These are phyloP conservation scores for Ethmia dodecea DNA, from an alignment of 2,888 invertebrate genomes.

Conservation along the genomic window DNA sequence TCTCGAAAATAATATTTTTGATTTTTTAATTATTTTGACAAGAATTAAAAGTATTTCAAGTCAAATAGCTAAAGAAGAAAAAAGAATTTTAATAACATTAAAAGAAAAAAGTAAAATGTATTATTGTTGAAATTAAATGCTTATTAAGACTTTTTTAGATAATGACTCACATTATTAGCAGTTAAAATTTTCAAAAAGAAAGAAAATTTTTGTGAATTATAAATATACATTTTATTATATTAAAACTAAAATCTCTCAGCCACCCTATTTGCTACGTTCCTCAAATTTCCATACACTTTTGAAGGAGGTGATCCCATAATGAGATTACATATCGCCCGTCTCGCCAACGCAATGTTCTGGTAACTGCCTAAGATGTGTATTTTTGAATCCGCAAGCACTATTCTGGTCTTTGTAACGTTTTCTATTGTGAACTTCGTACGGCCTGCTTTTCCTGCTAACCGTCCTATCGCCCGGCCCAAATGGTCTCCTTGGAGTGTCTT, in stretches of 20 bases:
- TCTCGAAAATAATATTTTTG: too few relatives aligned
- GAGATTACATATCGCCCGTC: slow-evolving; percentile 96
- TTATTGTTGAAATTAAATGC: too few relatives aligned
- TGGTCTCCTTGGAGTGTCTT: slow-evolving; percentile 97
- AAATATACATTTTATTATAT: slow-evolving; percentile 37
- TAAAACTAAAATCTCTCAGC: slow-evolving; percentile 84
- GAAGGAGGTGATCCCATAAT: slow-evolving; percentile 98
- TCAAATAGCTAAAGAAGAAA: too few relatives aligned
- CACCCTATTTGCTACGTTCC: slow-evolving; percentile 89
- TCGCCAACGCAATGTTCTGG: slow-evolving; percentile 96
- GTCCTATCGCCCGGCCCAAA: slow-evolving; percentile 95
- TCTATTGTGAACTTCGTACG: slow-evolving; percentile 99
- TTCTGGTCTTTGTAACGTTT: slow-evolving; percentile 98
- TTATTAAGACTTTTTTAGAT: too few relatives aligned
- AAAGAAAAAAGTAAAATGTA: too few relatives aligned
- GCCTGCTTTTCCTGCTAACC: slow-evolving; percentile 98
- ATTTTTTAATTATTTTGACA: too few relatives aligned
- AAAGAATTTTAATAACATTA: too few relatives aligned
- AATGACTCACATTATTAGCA: too few relatives aligned
- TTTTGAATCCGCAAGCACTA: slow-evolving; percentile 97
- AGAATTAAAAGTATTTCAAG: too few relatives aligned
- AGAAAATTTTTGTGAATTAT: too few relatives aligned
- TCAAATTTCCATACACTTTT: slow-evolving; percentile 97
- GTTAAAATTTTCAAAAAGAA: too few relatives aligned
- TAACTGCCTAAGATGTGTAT: slow-evolving; percentile 98